phyloP scores from a whole-genome alignment of 2,888 invertebrate species.

The Agrotis clavis region DNA sequence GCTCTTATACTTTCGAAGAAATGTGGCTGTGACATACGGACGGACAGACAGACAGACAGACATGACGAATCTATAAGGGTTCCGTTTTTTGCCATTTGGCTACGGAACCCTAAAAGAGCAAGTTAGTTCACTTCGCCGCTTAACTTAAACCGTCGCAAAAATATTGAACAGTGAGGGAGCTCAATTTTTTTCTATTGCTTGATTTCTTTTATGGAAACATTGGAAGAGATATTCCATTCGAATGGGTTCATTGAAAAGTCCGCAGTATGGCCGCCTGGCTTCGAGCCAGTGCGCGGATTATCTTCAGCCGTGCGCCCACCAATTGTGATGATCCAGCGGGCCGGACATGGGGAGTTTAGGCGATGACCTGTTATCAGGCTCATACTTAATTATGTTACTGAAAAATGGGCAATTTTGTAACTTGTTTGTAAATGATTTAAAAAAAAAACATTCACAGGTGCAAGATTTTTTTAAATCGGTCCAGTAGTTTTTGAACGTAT shows the following conservation, averaged over 20 bases:
- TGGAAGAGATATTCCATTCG: slow-evolving; percentile 89
- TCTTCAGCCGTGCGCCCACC: slow-evolving; percentile 84
- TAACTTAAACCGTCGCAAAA: slow-evolving; percentile 59
- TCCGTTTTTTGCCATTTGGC: too few relatives aligned
- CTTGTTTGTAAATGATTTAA: background rate
- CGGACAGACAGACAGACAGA: too few relatives aligned
- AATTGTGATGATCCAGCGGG: slow-evolving; percentile 86
- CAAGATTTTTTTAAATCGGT: too few relatives aligned
- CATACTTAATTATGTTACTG: slow-evolving; percentile 75
- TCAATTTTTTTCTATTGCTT: slow-evolving; percentile 83
- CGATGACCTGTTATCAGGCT: slow-evolving; percentile 77
- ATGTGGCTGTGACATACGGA: too few relatives aligned
- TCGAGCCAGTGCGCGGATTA: slow-evolving; percentile 86
- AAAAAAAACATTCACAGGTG: too few relatives aligned
- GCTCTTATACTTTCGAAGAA: too few relatives aligned
- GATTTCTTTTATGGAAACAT: slow-evolving; percentile 89
- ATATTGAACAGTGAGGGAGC: slow-evolving; percentile 72
- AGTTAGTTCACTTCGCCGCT: slow-evolving; percentile 33
- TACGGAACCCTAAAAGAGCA: too few relatives aligned
- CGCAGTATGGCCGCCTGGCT: slow-evolving; percentile 89
- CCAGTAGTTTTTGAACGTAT: too few relatives aligned
- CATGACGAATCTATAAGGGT: too few relatives aligned
- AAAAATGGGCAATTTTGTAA: slow-evolving; percentile 35
- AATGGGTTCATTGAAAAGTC: slow-evolving; percentile 90
- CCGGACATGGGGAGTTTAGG: slow-evolving; percentile 75